These are phyloP conservation scores for Kryptolebias ocellatus DNA, from an alignment of 2,797 vertebrate genomes.

Conservation along the genomic window DNA sequence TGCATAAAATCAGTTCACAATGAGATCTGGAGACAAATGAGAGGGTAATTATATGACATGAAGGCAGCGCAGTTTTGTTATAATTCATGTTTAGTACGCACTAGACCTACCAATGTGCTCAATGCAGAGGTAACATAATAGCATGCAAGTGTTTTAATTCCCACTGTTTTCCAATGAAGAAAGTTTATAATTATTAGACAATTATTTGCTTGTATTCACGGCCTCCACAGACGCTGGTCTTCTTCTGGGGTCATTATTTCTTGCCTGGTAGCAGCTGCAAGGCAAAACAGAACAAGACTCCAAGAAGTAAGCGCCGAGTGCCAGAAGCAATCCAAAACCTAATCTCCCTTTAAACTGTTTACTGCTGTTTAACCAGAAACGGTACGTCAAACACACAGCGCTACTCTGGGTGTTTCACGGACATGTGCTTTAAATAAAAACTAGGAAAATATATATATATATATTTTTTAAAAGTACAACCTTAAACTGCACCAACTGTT, in stretches of 20 bases:
- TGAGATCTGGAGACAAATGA: background rate
- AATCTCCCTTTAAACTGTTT: background rate
- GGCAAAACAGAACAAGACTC: background rate
- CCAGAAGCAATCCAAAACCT: background rate
- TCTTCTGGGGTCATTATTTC: background rate
- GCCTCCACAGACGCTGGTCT: background rate
- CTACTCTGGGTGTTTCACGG: background rate
- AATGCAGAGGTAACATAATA: background rate
- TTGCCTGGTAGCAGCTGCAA: background rate
- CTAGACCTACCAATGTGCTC: background rate
- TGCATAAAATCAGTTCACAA: slow-evolving; percentile 3
- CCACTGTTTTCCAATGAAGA: background rate
- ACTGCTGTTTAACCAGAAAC: background rate
- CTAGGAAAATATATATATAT: background rate
- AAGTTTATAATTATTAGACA: background rate
- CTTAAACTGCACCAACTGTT: no score
- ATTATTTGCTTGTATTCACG: background rate
- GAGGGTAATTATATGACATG: background rate
- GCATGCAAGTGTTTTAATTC: background rate
- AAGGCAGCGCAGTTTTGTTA: background rate
- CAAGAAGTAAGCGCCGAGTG: background rate
- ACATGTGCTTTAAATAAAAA: background rate
- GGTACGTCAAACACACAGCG: background rate
- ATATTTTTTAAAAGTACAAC: background rate
- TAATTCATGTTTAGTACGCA: background rate